Evolutionary conservation across 2,888 invertebrate genomes (phyloP).

Genomic region (Dicycla oo): DNA sequence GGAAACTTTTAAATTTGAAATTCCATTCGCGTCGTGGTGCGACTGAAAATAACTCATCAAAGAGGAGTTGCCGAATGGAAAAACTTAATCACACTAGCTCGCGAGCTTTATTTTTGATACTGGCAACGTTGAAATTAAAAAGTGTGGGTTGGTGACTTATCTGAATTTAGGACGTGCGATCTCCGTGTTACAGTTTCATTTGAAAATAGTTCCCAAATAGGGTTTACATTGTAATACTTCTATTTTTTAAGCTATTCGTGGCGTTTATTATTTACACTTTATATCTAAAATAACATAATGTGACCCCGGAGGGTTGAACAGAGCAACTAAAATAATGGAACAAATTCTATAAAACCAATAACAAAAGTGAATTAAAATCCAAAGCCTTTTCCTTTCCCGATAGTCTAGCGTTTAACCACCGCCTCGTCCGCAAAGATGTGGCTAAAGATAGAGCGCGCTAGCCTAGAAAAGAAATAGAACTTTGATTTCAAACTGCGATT

Average conservation of each 20-base stretch:
- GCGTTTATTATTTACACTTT: neutral
- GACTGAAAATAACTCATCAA: slow-evolving; percentile 71
- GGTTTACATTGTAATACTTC: neutral
- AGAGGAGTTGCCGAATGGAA: slow-evolving; percentile 63
- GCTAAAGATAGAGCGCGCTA: slow-evolving; percentile 35
- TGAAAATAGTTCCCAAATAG: slow-evolving; percentile 1
- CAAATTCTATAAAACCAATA: neutral
- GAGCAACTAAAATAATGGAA: neutral
- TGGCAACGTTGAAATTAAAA: slow-evolving; percentile 49
- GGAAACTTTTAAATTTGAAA: slow-evolving; percentile 68
- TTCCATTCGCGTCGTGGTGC: slow-evolving; percentile 62
- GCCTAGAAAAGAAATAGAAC: slow-evolving; percentile 26
- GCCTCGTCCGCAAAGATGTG: slow-evolving; percentile 32
- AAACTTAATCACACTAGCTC: slow-evolving; percentile 63
- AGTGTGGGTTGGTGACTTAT: slow-evolving; percentile 11
- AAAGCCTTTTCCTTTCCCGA: slow-evolving; percentile 6
- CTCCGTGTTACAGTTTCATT: slow-evolving; percentile 14
- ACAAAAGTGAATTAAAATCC: slow-evolving; percentile 5
- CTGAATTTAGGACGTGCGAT: slow-evolving; percentile 34
- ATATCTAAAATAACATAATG: neutral
- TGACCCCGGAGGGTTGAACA: neutral
- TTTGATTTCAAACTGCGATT: slow-evolving; percentile 18
- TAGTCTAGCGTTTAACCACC: slow-evolving; percentile 28
- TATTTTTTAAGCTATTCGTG: neutral
- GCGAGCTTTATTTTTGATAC: slow-evolving; percentile 50